Evolutionary conservation across 2,113 vertebrate species (phyloP), one percentile per base, ranked within the genome.

Genomic region (Alces alces): DNA sequence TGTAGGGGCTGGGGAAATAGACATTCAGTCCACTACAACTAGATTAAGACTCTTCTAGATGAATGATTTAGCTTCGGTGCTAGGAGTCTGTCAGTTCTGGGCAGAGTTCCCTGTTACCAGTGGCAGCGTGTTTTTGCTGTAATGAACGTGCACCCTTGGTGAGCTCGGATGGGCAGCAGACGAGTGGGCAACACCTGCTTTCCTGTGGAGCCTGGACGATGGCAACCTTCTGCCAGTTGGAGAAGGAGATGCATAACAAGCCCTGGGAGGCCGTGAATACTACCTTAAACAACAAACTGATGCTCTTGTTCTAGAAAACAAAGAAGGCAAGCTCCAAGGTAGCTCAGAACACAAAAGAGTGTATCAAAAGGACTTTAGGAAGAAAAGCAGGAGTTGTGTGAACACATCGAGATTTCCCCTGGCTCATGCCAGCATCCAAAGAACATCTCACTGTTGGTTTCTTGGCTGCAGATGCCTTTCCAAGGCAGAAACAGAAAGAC

Each of bases 371-470:
- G 50, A 25, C 87, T 57, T 91, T 36, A 47, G 86, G 45, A 83
- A 89, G 60, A 60, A 95, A 57, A 86, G 25, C n/a, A 76, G 95
- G 60, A 50, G 27, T 57, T 36, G 82, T n/a, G 61, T 86, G 52
- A 86, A 90, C 2, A 19, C 39, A 2, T 25, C 25, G 55, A 78
- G 82, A 64, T 60, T 83, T 47, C 82, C 30, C 25, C 16, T 25
- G 55, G 36, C 11, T 82, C 47, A 76, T 19, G n/a, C 43, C 39
- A 79, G 33, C 39, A 28, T 33, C 78, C 25, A 19, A 45, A 50
- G 76, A 84, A 39, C 33, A 50, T 23, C n/a, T 39, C 27, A 25
- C 27, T 33, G 12, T 30, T 55, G 61, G 7, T 27, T 27, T 83
- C 45, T 55, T 76, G 60, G 55, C 64, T 64, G 7, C 10, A 43